Conservation (phyloP, 2,888 invertebrate species). For the Gymnosoma rotundatum region DNA sequence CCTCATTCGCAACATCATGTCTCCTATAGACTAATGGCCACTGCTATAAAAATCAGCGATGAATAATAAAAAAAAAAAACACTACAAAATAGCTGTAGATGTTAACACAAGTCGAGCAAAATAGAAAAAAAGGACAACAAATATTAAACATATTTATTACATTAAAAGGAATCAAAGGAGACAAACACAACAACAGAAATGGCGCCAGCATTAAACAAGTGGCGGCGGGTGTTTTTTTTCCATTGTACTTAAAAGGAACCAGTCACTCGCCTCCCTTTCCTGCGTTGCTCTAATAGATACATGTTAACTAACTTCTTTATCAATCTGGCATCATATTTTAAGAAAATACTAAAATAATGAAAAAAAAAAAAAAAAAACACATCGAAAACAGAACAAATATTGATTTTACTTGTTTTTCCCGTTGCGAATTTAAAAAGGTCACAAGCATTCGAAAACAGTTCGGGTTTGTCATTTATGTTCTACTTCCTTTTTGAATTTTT, state of each 20-base stretch:
- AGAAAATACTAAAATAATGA: not conserved
- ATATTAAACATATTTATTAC: constrained; percentile 39
- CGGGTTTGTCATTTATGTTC: not conserved
- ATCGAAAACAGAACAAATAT: constrained; percentile 13
- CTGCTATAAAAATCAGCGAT: constrained; percentile 16
- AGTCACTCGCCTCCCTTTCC: not conserved
- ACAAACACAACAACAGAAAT: constrained; percentile 48
- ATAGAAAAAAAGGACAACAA: not conserved
- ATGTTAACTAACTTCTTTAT: constrained; percentile 40
- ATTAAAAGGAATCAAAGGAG: constrained; percentile 42
- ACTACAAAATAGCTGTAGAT: not conserved
- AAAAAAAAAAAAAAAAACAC: no score
- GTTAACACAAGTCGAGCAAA: constrained; percentile 10
- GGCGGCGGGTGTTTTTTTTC: not conserved
- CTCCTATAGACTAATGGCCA: constrained; percentile 21
- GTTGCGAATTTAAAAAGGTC: constrained; percentile 35
- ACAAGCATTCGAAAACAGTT: constrained; percentile 5
- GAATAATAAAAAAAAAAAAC: not conserved
- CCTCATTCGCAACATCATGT: constrained; percentile 3
- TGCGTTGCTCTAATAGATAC: not conserved
- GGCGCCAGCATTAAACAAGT: constrained; percentile 49
- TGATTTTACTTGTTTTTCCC: constrained; percentile 41
- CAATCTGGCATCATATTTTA: constrained; percentile 29
- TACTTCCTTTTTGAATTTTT: not conserved
- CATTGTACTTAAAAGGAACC: no score